Percentiles rank a stretch among this genome's conserved stretches.
These are phyloP conservation scores for Poeciliopsis gracilis DNA, from an alignment of 2,797 vertebrate genomes.

Conservation along the genomic window DNA sequence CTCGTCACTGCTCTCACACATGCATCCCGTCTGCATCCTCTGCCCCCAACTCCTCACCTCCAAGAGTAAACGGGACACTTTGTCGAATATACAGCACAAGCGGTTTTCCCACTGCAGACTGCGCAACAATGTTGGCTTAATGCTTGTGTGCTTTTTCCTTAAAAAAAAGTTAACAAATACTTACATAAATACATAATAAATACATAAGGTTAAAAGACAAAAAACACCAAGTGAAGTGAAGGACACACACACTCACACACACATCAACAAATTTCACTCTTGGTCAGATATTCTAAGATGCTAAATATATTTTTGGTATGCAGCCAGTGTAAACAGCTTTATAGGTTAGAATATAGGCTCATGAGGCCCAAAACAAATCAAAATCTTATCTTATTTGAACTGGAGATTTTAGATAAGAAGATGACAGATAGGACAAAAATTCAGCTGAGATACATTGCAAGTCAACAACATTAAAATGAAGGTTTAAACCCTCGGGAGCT, in stretches of 20 bases:
- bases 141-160: background rate
- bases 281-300: background rate
- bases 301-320: background rate
- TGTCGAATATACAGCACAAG: conserved; percentile 38
- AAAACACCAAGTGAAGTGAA: background rate
- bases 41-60: conserved; percentile 47
- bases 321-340: conserved; percentile 1
- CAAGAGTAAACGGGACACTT: conserved; percentile 56
- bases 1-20: conserved; percentile 53
- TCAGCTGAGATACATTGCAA: background rate
- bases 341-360: background rate
- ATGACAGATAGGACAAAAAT: background rate
- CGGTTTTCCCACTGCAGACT: conserved; percentile 17
- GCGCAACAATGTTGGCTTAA: background rate
- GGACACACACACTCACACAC: background rate
- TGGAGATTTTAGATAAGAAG: conserved; percentile 3
- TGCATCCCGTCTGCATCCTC: conserved; percentile 33
- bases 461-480: background rate
- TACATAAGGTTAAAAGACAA: background rate
- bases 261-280: background rate
- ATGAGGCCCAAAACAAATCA: background rate
- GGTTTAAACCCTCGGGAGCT: background rate
- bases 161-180: background rate
- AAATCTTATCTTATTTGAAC: background rate
- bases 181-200: background rate